These are phyloP conservation scores for Globicephala melas DNA, from an alignment of 2,113 vertebrate species.

Conservation along the genomic window DNA sequence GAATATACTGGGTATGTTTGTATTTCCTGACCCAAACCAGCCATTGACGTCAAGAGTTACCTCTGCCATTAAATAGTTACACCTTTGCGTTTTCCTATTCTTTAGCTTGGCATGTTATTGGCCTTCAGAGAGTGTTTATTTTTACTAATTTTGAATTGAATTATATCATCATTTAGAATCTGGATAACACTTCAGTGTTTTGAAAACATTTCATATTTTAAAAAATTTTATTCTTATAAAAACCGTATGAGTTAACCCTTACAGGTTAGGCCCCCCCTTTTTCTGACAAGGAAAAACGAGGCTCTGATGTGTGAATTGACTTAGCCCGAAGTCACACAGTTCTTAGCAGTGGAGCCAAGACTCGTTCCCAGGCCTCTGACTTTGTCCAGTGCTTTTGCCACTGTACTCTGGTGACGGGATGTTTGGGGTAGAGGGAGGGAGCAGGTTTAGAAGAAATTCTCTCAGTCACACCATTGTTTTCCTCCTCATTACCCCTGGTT, in stretches of 20 bases:
- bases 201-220: neutral
- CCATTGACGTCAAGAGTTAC: constrained; percentile 47
- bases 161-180: neutral
- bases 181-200: neutral
- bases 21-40: constrained; percentile 31
- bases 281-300: neutral
- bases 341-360: neutral
- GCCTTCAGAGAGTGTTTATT: neutral
- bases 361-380: neutral
- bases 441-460: neutral
- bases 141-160: neutral
- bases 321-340: neutral
- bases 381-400: neutral
- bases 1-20: constrained; percentile 1
- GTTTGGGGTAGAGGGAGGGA: too few species aligned
- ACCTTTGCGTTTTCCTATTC: neutral
- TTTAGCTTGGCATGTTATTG: neutral
- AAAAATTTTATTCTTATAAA: neutral
- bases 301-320: rapidly evolving
- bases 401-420: rapidly evolving
- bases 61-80: neutral
- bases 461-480: neutral
- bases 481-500: neutral
- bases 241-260: neutral
- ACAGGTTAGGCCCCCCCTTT: too few species aligned